Conservation (phyloP, 1,140 invertebrate species). For the Galendromus occidentalis region DNA sequence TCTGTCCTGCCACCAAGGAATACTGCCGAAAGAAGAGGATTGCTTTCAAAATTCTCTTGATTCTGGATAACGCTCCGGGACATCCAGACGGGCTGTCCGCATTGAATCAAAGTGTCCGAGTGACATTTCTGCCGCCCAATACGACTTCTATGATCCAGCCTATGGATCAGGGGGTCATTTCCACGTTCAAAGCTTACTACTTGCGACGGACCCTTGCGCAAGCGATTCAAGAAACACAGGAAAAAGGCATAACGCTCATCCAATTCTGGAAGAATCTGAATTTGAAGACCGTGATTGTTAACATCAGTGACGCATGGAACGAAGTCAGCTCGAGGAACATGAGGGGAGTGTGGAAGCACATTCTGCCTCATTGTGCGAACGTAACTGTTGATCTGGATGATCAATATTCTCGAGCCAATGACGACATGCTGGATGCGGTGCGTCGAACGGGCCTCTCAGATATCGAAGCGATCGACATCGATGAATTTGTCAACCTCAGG, state of each 20-base stretch:
- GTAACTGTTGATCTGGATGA: no score
- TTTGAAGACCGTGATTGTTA: background rate
- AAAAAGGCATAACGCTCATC: background rate
- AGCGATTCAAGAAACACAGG: background rate
- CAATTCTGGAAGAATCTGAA: constrained; percentile 1
- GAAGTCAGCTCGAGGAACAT: no score
- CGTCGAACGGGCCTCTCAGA: no score
- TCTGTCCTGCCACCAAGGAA: background rate
- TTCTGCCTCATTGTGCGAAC: no score
- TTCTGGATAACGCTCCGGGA: background rate
- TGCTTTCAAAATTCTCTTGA: background rate
- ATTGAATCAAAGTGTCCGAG: constrained; percentile 23
- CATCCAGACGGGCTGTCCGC: background rate
- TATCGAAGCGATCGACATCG: no score
- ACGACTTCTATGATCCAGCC: constrained; percentile 29
- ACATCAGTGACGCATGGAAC: background rate
- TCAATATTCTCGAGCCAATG: no score
- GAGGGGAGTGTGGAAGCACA: no score
- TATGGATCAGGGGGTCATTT: constrained; percentile 31
- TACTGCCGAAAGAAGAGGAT: background rate
- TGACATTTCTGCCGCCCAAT: constrained; percentile 30
- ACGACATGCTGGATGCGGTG: no score
- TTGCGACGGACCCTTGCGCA: background rate
- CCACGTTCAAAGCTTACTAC: constrained; percentile 21
- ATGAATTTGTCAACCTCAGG: no score